A percentile compares a stretch with the other conserved stretches of the same genome.
These are phyloP conservation scores for Drosophila nigritarsus DNA, from an alignment of 2,888 invertebrate species.

Conservation along the genomic window DNA sequence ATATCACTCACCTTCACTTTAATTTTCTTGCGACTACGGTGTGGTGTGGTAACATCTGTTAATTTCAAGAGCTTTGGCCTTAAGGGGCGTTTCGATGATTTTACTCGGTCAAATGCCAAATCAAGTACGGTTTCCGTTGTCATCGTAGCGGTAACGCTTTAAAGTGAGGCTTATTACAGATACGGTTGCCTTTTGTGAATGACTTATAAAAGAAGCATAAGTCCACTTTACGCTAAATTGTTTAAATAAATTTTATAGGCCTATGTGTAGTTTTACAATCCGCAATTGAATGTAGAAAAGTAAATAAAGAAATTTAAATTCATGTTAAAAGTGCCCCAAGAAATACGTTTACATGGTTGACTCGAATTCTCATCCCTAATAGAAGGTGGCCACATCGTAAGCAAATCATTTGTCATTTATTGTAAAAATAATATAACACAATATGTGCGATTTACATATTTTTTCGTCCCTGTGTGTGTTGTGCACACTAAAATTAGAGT, in stretches of 20 bases:
- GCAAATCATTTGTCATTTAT: neutral
- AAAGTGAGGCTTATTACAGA: neutral
- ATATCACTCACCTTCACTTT: constrained; percentile 83
- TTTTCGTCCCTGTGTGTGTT: neutral
- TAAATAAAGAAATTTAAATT: neutral
- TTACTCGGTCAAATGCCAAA: constrained; percentile 80
- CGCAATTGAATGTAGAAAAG: neutral
- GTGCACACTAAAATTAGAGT: neutral
- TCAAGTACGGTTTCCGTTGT: constrained; percentile 84
- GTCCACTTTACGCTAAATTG: neutral
- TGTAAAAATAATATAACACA: neutral
- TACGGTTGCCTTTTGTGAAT: neutral
- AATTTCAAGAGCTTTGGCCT: constrained; percentile 84
- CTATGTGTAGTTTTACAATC: neutral
- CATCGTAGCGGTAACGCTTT: constrained; percentile 62
- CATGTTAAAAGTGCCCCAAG: neutral
- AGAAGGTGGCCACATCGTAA: neutral
- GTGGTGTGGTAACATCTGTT: constrained; percentile 84
- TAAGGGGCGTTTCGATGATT: constrained; percentile 82
- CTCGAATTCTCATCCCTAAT: neutral
- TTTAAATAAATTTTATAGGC: neutral
- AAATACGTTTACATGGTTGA: neutral
- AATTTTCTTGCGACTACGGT: constrained; percentile 84
- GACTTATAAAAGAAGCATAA: neutral
- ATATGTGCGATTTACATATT: neutral